Conservation (phyloP, 2,113 vertebrate species). For the Conger conger region DNA sequence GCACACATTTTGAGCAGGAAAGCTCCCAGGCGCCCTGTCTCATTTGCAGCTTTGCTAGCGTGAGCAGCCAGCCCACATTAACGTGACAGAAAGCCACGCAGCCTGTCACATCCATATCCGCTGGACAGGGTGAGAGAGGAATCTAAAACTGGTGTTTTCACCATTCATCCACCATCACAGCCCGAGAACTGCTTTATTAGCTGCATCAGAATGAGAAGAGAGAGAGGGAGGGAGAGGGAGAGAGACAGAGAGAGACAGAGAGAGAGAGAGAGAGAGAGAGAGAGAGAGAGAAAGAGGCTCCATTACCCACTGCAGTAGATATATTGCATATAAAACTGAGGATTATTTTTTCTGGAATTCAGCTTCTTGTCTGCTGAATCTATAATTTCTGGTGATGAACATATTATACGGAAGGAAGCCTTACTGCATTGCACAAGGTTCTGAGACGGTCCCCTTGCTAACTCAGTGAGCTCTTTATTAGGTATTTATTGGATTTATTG, state of each 20-base stretch:
- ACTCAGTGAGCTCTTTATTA: too few relatives aligned
- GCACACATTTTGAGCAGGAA: conserved; percentile 41
- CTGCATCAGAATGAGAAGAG: not conserved
- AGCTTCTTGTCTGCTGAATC: not conserved
- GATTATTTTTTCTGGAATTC: not conserved
- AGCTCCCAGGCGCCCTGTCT: conserved; percentile 36
- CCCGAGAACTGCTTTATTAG: not conserved
- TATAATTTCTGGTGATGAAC: not conserved
- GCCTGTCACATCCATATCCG: conserved; percentile 38
- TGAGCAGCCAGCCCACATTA: conserved; percentile 42
- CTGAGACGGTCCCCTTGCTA: too few relatives aligned
- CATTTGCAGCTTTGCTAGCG: conserved; percentile 45
- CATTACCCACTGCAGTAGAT: not conserved
- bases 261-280: conserved; percentile 6
- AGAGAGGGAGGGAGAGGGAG: not conserved
- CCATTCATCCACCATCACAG: conserved; percentile 36
- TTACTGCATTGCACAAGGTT: too few relatives aligned
- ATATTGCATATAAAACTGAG: not conserved
- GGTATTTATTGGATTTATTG: too few relatives aligned
- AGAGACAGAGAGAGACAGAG: conserved; percentile 12
- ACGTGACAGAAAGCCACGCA: conserved; percentile 47
- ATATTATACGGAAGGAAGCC: too few relatives aligned
- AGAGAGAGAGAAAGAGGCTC: not conserved
- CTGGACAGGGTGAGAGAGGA: conserved; percentile 16
- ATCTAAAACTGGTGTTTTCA: conserved; percentile 30